Evolutionary conservation across 2,888 invertebrate species (phyloP), one percentile per base, ranked within the genome.

Genomic region (Aspidiotus destructor): DNA sequence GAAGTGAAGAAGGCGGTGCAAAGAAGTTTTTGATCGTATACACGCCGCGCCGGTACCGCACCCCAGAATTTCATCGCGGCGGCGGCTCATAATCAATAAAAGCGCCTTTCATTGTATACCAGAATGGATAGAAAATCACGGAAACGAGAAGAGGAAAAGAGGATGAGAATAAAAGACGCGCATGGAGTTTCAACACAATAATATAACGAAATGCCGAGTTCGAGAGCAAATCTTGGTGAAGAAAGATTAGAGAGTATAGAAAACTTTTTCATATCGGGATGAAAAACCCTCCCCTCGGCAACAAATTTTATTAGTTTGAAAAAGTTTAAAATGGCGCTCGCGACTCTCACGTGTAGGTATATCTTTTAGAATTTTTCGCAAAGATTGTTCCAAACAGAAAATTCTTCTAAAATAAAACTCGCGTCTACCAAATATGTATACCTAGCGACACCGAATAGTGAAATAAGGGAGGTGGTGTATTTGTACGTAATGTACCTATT

Each of bases 291-390:
- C 55, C 41, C 57, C 42, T 63, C 41, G 41, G 28, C 5, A 44
- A 52, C 16, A 65, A 65, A 58, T 65, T 65, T 60, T 65, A 65
- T 65, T 65, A 65, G 65, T 65, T 65, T 65, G 41, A 48, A 60
- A 57, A 65, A 65, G 58, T 57, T 65, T 65, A 65, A 65, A 65
- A 60, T 57, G 58, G 65, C 58, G 48, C 44, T 60, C 60, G 65
- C 48, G 58, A 65, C 65, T 28, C 28, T 28, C 28, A 28, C 28
- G 5, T 28, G 28, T n/a, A n/a, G n/a, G n/a, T 28, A 28, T 28
- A 28, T 28, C 5, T 28, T 28, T 28, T 28, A 28, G 28, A 28
- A 28, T 28, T 28, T 28, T 28, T 28, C 28, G 28, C 28, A 28
- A 3, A 1, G 28, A 28, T 28, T 28, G 28, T 28, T 28, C 28